These are phyloP conservation scores for Ptychochromis oligacanthus DNA, from an alignment of 2,113 vertebrate genomes.

Conservation along the genomic window DNA sequence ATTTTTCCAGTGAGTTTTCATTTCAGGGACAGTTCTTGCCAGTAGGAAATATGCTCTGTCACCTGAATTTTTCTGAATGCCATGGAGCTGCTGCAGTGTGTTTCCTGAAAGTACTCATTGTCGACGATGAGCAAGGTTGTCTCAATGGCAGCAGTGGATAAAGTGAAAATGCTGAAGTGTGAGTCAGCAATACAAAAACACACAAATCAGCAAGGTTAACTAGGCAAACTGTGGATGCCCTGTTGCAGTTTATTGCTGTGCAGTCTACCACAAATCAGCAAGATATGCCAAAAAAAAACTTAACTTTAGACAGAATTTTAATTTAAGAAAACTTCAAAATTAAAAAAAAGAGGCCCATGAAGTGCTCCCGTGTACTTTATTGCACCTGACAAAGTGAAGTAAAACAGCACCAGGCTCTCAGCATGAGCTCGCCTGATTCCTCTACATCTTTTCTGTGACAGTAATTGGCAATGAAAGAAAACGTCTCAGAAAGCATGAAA, in stretches of 20 bases:
- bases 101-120: constrained; percentile 17
- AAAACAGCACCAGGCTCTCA: not conserved
- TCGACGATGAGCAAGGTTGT: constrained; percentile 9
- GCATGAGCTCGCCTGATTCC: not conserved
- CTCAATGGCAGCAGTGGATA: not conserved
- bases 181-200: constrained; percentile 13
- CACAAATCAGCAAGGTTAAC: constrained; percentile 38
- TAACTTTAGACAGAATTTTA: not conserved
- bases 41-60: constrained; percentile 18
- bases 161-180: not conserved
- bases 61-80: constrained; percentile 15
- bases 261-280: not conserved
- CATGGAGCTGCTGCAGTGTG: not conserved
- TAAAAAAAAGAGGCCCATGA: not conserved
- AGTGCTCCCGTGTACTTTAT: not conserved
- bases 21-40: constrained; percentile 15
- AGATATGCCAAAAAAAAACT: not conserved
- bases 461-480: constrained; percentile 39
- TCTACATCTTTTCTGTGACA: not conserved
- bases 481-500: constrained; percentile 17
- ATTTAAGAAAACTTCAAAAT: not conserved
- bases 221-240: not conserved
- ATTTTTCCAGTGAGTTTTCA: constrained; percentile 28
- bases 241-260: constrained; percentile 4
- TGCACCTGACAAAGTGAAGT: constrained; percentile 20